A percentile compares a stretch with the other conserved stretches of the same genome.
phyloP scores from a whole-genome alignment of 2,113 vertebrate species.

The Pionites leucogaster region DNA sequence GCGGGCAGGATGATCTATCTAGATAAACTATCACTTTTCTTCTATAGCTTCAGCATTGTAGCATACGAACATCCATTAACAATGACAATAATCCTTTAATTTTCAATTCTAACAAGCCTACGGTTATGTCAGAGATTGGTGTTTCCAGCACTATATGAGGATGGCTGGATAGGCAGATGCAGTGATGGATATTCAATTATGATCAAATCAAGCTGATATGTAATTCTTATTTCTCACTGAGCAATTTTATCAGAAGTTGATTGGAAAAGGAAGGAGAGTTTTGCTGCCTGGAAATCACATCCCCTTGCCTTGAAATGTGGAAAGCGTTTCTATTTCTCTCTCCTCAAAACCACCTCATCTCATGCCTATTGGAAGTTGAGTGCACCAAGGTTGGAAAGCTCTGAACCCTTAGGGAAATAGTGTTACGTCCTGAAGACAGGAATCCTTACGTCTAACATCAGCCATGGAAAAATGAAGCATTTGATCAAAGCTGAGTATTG shows the following conservation, averaged over 20 bases:
- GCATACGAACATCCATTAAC: background rate
- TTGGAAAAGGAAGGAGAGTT: background rate
- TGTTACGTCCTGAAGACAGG: background rate
- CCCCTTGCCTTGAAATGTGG: background rate
- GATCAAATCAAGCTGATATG: background rate
- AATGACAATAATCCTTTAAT: conserved; percentile 1
- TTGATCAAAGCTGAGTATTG: background rate
- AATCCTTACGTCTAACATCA: background rate
- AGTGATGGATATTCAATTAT: conserved; percentile 6
- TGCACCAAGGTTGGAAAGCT: background rate
- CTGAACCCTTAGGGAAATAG: background rate
- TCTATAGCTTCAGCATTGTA: background rate
- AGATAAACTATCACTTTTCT: background rate
- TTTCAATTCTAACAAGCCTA: background rate
- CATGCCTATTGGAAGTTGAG: background rate
- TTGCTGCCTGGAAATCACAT: background rate
- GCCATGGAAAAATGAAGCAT: background rate
- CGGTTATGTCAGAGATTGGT: background rate
- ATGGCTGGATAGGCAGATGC: background rate
- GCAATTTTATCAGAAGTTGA: background rate
- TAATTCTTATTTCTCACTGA: background rate
- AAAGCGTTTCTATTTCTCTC: background rate
- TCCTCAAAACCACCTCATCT: background rate
- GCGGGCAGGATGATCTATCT: background rate
- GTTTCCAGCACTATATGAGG: background rate